phyloP scores from a whole-genome alignment of 1,140 invertebrate genomes.

The Venustaconcha ellipsiformis region DNA sequence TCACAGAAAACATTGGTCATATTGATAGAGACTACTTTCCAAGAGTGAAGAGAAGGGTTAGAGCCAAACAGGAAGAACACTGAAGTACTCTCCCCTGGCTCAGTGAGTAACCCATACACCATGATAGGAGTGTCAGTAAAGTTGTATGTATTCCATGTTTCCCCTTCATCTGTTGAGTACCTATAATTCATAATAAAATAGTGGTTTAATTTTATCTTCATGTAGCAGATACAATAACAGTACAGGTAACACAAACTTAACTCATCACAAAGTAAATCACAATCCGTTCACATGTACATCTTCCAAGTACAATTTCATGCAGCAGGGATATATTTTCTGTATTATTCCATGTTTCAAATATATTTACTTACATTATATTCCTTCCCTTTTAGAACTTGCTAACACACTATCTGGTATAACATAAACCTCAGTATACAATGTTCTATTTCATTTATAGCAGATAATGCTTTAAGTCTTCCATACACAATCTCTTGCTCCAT shows the following conservation, averaged over 20 bases:
- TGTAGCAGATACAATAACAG: not conserved
- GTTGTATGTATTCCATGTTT: conserved; percentile 79
- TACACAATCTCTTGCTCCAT: too few relatives aligned
- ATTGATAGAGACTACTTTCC: conserved; percentile 89
- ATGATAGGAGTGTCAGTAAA: conserved; percentile 75
- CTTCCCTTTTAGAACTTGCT: too few relatives aligned
- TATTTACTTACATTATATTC: too few relatives aligned
- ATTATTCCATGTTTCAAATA: too few relatives aligned
- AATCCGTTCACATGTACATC: not conserved
- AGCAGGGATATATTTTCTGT: not conserved
- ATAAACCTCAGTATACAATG: too few relatives aligned
- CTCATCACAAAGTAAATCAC: not conserved
- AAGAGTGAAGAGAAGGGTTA: conserved; percentile 80
- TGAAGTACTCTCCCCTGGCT: conserved; percentile 91
- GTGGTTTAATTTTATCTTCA: not conserved
- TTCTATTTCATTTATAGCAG: too few relatives aligned
- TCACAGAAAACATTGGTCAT: conserved; percentile 79
- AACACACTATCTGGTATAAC: too few relatives aligned
- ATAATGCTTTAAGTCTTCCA: too few relatives aligned
- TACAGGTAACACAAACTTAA: not conserved
- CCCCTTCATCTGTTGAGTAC: conserved; percentile 89
- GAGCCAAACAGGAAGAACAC: conserved; percentile 90
- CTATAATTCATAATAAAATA: conserved; percentile 40
- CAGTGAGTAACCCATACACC: conserved; percentile 91
- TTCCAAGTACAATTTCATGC: not conserved